Conservation (phyloP, 2,113 vertebrate species). For the Tetrao urogallus region DNA sequence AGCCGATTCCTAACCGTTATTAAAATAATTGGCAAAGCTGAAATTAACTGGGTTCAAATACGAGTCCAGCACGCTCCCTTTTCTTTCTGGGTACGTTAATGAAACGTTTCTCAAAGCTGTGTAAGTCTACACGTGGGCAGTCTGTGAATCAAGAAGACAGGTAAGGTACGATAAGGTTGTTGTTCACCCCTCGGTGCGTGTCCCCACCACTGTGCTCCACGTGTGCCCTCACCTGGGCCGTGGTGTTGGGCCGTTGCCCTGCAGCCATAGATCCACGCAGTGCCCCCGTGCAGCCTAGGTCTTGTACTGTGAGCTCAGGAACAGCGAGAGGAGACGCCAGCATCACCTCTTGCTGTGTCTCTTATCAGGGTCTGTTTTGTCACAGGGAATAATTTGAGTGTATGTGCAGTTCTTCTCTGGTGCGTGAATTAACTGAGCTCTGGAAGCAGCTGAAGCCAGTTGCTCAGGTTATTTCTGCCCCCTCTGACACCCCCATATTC, state of each 20-base stretch:
- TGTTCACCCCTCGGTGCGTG: fast-evolving
- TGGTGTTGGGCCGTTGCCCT: neutral
- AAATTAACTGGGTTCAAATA: neutral
- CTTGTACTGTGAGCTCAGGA: fast-evolving
- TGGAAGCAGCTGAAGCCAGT: neutral
- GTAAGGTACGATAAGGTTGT: neutral
- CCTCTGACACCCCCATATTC: neutral
- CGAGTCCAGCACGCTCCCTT: neutral
- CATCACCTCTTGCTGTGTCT: neutral
- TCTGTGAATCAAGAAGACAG: neutral
- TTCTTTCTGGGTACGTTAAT: neutral
- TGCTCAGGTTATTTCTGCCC: neutral
- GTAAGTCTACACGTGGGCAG: neutral
- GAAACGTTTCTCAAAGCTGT: neutral
- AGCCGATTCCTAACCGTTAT: neutral
- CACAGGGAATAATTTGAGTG: neutral
- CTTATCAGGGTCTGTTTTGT: fast-evolving
- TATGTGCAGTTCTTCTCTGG: neutral
- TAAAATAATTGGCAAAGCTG: neutral
- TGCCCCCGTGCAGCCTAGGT: fast-evolving
- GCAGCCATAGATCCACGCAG: fast-evolving
- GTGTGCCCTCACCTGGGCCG: fast-evolving
- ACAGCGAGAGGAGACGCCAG: neutral
- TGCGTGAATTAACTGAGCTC: neutral
- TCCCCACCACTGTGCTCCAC: neutral